phyloP scores from a whole-genome alignment of 2,888 invertebrate species.

The Acanthosepion pharaonis region DNA sequence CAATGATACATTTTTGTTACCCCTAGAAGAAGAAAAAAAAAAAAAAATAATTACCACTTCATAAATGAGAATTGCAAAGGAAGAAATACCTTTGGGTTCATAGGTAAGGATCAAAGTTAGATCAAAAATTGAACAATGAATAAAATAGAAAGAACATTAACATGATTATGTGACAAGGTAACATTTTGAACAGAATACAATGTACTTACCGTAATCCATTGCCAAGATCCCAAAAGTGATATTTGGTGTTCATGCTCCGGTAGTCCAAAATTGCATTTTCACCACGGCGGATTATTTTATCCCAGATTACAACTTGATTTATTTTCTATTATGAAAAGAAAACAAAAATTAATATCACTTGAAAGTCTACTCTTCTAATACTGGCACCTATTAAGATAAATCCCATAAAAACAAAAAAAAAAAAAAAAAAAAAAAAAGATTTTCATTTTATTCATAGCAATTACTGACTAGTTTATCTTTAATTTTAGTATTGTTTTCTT shows the following conservation, averaged over 20 bases:
- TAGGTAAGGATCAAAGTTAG: too few species aligned
- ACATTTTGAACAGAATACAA: background rate
- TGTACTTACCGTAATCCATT: conserved; percentile 89
- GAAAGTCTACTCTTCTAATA: background rate
- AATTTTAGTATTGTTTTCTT: too few species aligned
- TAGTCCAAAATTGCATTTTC: conserved; percentile 94
- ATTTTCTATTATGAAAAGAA: conserved; percentile 75
- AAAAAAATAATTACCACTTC: background rate
- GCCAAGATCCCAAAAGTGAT: conserved; percentile 99
- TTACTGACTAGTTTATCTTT: too few species aligned
- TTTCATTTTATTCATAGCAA: too few species aligned
- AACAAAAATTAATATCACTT: conserved; percentile 42
- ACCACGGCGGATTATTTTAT: conserved; percentile 95
- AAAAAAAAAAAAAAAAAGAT: too few species aligned
- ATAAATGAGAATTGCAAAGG: too few species aligned
- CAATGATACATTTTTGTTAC: conserved; percentile 93
- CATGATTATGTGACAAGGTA: background rate
- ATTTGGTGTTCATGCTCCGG: conserved; percentile 96
- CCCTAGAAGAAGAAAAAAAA: conserved; percentile 78
- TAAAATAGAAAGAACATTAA: too few species aligned
- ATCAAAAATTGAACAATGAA: too few species aligned
- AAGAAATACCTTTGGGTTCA: too few species aligned
- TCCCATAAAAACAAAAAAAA: too few species aligned
- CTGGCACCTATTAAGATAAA: background rate
- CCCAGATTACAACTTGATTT: conserved; percentile 93